Base-by-base conservation (phyloP, 1,140 invertebrate species). In the Papilio xuthus region DNA sequence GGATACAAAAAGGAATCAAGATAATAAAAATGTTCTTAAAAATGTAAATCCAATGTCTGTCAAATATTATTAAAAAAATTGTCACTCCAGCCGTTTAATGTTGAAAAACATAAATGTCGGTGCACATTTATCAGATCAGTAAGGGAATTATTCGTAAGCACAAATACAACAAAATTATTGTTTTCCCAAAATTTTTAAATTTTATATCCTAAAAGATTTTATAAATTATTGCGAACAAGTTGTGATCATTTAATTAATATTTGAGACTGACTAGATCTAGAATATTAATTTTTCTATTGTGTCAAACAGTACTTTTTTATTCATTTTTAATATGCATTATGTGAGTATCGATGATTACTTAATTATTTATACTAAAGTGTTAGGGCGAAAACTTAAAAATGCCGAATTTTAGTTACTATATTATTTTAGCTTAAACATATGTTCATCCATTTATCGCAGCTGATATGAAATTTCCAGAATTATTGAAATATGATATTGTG, bases 291-390 rank as follows among this genome's bases (percentile, higher is more conserved):
- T 75, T 69, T 18, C 18, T 12, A 28, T 8, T 41, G 44, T 47
- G 42, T 7, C 23, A 28, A 50, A 75, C 26, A 28, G 26, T 15
- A 42, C 69, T 71, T 37, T 47, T 53, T 28, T 28, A 42, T 28
- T 78, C 3, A 60, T 69, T 80, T 90, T 92, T 60, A 85, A 93
- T 92, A 93, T 82, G 92, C 93, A 70, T 93, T 87, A 78, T 60
- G 13, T 60, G 26, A 60, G 0, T 10, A n/a, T n/a, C n/a, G n/a
- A n/a, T n/a, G n/a, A n/a, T n/a, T n/a, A n/a, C n/a, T n/a, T n/a
- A n/a, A n/a, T n/a, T n/a, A n/a, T n/a, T n/a, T n/a, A n/a, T n/a
- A n/a, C n/a, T n/a, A n/a, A n/a, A n/a, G n/a, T n/a, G n/a, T 37
- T 37, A 37, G 32, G 2, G 32, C 32, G 7, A 37, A 37, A 37